phyloP scores from a whole-genome alignment of 2,888 invertebrate species.

The Strigamia maritima region DNA sequence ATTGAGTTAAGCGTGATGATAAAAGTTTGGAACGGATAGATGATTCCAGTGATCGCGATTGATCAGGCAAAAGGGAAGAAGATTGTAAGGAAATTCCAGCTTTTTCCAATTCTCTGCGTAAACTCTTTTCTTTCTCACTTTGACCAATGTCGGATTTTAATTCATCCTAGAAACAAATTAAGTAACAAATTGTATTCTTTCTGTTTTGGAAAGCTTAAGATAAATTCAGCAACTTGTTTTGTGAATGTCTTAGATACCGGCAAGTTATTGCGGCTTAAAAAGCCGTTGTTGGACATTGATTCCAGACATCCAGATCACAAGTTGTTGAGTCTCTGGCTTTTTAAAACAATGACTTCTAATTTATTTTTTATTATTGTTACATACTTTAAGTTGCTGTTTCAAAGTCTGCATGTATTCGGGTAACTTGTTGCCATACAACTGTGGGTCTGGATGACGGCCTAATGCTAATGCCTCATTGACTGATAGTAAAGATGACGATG shows the following conservation, averaged over 20 bases:
- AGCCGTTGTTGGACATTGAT: too few species aligned
- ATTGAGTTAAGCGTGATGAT: constrained; percentile 43
- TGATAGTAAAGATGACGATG: constrained; percentile 32
- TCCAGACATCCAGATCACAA: too few species aligned
- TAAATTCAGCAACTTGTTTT: too few species aligned
- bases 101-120: constrained; percentile 46
- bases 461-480: constrained; percentile 35
- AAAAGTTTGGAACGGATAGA: constrained; percentile 36
- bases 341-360: too few species aligned
- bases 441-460: constrained; percentile 31
- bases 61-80: constrained; percentile 5
- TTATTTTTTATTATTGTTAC: not conserved
- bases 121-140: constrained; percentile 49
- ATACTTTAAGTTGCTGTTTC: constrained; percentile 48
- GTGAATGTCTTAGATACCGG: too few species aligned
- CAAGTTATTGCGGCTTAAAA: too few species aligned
- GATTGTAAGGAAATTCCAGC: constrained; percentile 35
- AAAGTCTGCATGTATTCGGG: constrained; percentile 47
- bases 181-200: too few species aligned
- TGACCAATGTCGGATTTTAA: constrained; percentile 48
- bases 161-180: constrained; percentile 39
- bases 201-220: too few species aligned
- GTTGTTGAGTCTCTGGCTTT: too few species aligned
- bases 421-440: constrained; percentile 43
- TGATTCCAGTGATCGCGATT: constrained; percentile 9